Percentiles rank a stretch among this genome's conserved stretches.
Evolutionary conservation across 2,797 vertebrate species (phyloP).

Genomic region (Glossophaga mutica): DNA sequence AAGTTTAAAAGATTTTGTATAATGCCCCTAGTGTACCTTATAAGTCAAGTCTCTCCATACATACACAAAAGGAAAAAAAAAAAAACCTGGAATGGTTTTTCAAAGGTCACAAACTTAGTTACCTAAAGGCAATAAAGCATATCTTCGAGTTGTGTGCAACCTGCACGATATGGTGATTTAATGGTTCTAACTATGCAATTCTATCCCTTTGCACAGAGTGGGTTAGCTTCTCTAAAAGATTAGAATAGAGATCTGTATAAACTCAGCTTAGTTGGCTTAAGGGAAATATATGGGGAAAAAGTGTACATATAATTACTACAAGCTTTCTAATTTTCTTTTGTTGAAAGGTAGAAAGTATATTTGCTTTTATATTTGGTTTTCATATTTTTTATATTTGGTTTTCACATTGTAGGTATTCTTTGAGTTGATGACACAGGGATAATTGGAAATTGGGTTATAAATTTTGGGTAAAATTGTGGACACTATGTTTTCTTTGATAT

Average conservation of each 20-base stretch:
- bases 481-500: not conserved
- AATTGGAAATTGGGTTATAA: not conserved
- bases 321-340: conserved; percentile 25
- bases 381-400: not conserved
- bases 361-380: not conserved
- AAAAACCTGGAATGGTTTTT: not conserved
- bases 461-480: not conserved
- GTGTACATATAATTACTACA: not conserved
- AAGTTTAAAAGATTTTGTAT: not conserved
- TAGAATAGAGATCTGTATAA: not conserved
- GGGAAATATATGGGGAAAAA: not conserved
- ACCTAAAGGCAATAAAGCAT: not conserved
- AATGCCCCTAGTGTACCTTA: not conserved
- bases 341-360: not conserved
- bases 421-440: not conserved
- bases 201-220: not conserved
- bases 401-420: not conserved
- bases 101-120: not conserved
- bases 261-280: not conserved
- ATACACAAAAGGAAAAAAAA: not conserved
- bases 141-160: not conserved
- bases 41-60: not conserved
- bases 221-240: not conserved
- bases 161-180: not conserved
- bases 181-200: not conserved